Evolutionary conservation across 2,113 vertebrate species (phyloP), one percentile per base, ranked within the genome.

Genomic region (Osmerus mordax): DNA sequence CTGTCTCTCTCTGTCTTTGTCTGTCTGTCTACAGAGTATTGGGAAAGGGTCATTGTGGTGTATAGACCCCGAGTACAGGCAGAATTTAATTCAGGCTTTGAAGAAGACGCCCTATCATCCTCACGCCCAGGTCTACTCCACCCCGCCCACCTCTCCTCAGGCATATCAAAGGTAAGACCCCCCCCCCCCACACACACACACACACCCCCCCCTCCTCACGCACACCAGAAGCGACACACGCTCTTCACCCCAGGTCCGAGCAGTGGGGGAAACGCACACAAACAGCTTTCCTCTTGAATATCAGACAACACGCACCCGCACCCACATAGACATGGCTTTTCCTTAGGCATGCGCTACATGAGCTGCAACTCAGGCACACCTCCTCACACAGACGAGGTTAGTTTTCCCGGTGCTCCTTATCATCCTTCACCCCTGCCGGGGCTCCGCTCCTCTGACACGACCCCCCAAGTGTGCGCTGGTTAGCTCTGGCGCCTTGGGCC

Each of bases 31-130:
- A 72, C 95, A 99, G 97, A 99, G 96, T 91, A 96, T 99, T 90
- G 97, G 97, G 77, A 99, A 99, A 89, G 97, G 97, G 70, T 99
- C 97, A 25, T 90, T 99, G 90, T 99, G 97, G 97, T 99, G 96
- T 92, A 98, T 99, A 95, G 97, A 99, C 88, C 97, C 97, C 23
- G 97, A 98, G 90, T 99, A 99, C 81, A 94, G 97, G 91, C 97
- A 97, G 92, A 99, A 99, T 89, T 93, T 99, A 88, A 99, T 99
- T 92, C 97, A 99, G 93, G 96, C 97, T 73, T 94, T 99, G 92
- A 99, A 98, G 94, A 99, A 99, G 95, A 99, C 97, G 73, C 97
- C 97, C 81, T 99, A 98, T 83, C 97, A 99, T 83, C 95, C 96
- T 53, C 94, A 96, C 87, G 93, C 96, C 69, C 95, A 96, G 69